Evolutionary conservation across 2,797 vertebrate genomes (phyloP).

Genomic region (Picus viridis): DNA sequence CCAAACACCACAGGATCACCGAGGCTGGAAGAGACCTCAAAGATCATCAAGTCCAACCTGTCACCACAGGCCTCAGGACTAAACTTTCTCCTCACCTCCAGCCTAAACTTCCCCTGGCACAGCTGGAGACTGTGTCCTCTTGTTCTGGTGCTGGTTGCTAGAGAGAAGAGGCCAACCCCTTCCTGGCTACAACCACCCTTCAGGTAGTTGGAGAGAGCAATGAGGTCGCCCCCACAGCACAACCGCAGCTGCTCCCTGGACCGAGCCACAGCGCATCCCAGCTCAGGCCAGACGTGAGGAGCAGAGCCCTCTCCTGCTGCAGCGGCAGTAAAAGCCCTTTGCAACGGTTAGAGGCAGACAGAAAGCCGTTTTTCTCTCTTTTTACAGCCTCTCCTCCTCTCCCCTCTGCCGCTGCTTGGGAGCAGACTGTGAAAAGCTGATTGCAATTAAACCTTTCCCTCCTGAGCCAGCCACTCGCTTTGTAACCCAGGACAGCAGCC

Average conservation of each 20-base stretch:
- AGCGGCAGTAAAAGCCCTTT: neutral
- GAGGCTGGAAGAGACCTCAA: too few species aligned
- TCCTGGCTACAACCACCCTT: too few species aligned
- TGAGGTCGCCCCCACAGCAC: too few species aligned
- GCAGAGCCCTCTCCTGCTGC: neutral
- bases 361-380: neutral
- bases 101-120: too few species aligned
- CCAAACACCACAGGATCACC: too few species aligned
- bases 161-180: too few species aligned
- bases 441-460: conserved; percentile 21
- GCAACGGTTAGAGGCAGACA: neutral
- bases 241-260: neutral
- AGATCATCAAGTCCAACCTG: too few species aligned
- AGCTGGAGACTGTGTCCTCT: too few species aligned
- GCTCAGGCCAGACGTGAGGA: neutral
- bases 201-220: too few species aligned
- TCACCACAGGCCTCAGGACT: too few species aligned
- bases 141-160: too few species aligned
- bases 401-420: neutral
- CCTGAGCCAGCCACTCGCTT: neutral
- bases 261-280: neutral
- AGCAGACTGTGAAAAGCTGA: neutral
- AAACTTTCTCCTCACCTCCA: too few species aligned
- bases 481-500: neutral
- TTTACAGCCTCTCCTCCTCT: conserved; percentile 22